These are phyloP conservation scores for Watsonalla cultraria DNA, from an alignment of 2,888 invertebrate species.

Conservation along the genomic window DNA sequence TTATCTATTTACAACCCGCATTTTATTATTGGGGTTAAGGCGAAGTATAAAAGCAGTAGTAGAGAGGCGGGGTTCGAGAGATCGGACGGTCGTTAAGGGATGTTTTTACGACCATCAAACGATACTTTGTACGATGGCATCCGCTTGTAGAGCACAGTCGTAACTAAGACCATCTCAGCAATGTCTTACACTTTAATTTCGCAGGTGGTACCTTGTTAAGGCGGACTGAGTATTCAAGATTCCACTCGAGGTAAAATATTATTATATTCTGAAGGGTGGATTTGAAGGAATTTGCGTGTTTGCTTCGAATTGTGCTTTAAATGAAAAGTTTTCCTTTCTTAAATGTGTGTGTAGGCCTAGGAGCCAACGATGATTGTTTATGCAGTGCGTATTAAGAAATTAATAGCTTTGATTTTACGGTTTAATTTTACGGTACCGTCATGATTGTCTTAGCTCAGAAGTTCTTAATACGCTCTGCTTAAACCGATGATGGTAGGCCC, in stretches of 20 bases:
- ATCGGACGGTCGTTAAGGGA: slow-evolving; percentile 74
- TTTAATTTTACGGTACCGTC: too few relatives aligned
- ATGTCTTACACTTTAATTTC: slow-evolving; percentile 33
- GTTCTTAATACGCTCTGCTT: too few relatives aligned
- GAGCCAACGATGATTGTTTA: too few relatives aligned
- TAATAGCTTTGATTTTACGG: too few relatives aligned
- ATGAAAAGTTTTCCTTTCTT: too few relatives aligned
- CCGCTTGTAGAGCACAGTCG: slow-evolving; percentile 59
- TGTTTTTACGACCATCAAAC: slow-evolving; percentile 77
- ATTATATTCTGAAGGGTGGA: too few relatives aligned
- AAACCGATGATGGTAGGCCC: too few relatives aligned
- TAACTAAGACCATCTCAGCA: slow-evolving; percentile 47
- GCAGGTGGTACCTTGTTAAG: slow-evolving; percentile 11
- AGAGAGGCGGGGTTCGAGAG: slow-evolving; percentile 57
- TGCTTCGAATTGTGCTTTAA: too few relatives aligned
- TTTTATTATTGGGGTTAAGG: slow-evolving; percentile 79
- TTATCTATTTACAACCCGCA: slow-evolving; percentile 78
- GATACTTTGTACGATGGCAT: slow-evolving; percentile 74
- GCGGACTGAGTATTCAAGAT: background rate
- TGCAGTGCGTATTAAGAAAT: too few relatives aligned
- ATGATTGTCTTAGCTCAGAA: too few relatives aligned
- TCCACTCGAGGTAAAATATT: background rate
- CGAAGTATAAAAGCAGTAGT: slow-evolving; percentile 55
- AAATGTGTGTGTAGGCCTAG: too few relatives aligned
- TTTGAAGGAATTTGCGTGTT: too few relatives aligned